A percentile compares a stretch with the other conserved stretches of the same genome.
These are phyloP conservation scores for Hylaeus anthracinus DNA, from an alignment of 1,140 invertebrate species.

Conservation along the genomic window DNA sequence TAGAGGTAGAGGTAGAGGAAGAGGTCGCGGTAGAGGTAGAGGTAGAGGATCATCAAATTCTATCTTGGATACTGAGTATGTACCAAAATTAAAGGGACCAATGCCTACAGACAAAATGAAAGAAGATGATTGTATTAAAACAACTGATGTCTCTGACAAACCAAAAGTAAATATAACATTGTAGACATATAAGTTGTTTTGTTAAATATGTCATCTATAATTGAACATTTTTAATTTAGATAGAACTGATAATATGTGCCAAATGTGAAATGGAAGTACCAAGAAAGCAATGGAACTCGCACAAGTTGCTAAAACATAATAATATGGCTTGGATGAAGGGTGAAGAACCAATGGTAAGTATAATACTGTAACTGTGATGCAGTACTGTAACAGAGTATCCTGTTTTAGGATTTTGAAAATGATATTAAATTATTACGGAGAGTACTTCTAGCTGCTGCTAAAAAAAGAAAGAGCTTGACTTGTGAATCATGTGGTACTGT, in stretches of 20 bases:
- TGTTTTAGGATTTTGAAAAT: constrained; percentile 76
- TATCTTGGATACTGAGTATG: constrained; percentile 40
- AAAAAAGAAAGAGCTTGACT: constrained; percentile 76
- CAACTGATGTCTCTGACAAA: not conserved
- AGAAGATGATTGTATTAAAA: not conserved
- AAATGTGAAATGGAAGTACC: constrained; percentile 71
- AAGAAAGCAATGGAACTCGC: constrained; percentile 73
- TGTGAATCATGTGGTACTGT: constrained; percentile 82
- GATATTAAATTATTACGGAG: constrained; percentile 70
- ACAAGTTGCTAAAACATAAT: constrained; percentile 80
- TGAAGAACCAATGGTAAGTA: constrained; percentile 72
- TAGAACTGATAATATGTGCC: constrained; percentile 62
- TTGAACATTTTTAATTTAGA: constrained; percentile 19
- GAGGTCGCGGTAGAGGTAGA: constrained; percentile 31
- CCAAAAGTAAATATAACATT: constrained; percentile 17
- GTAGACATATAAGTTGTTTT: constrained; percentile 11
- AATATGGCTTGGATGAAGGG: constrained; percentile 79
- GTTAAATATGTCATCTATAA: not conserved
- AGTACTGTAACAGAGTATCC: constrained; percentile 25
- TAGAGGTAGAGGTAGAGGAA: constrained; percentile 12
- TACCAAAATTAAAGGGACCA: constrained; percentile 26
- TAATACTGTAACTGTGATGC: constrained; percentile 29
- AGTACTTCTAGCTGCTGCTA: constrained; percentile 67
- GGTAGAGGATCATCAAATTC: constrained; percentile 7
- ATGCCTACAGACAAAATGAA: not conserved